Conservation (phyloP, 2,888 invertebrate genomes). For the Tetheella fluctuosa region DNA sequence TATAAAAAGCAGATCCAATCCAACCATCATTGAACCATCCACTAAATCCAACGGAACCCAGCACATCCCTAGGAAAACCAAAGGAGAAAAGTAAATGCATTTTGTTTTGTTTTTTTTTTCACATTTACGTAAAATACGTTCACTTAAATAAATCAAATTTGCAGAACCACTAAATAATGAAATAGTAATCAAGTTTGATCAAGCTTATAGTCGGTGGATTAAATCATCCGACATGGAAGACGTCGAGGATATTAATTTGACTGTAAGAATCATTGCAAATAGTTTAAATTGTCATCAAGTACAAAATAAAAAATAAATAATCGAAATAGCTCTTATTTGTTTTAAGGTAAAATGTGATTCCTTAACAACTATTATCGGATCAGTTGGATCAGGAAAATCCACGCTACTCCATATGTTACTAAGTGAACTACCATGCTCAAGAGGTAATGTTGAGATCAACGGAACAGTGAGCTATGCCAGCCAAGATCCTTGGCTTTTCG, state of each 20-base stretch:
- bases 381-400: slow-evolving; percentile 85
- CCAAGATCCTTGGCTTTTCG: slow-evolving; percentile 93
- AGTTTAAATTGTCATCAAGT: no score
- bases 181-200: slow-evolving; percentile 63
- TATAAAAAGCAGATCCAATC: background rate
- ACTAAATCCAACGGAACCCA: slow-evolving; percentile 33
- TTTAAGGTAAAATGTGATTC: slow-evolving; percentile 60
- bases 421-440: slow-evolving; percentile 87
- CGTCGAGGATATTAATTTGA: slow-evolving; percentile 71
- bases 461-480: slow-evolving; percentile 90
- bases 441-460: slow-evolving; percentile 84
- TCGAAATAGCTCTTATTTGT: background rate
- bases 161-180: slow-evolving; percentile 45
- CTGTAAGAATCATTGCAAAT: slow-evolving; percentile 47
- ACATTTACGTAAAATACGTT: background rate
- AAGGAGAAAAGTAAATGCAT: slow-evolving; percentile 44
- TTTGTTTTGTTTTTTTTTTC: background rate
- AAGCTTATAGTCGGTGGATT: slow-evolving; percentile 80
- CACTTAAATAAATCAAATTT: slow-evolving; percentile 5
- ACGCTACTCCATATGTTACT: slow-evolving; percentile 87
- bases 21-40: background rate
- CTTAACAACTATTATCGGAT: slow-evolving; percentile 86
- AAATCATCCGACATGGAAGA: slow-evolving; percentile 69
- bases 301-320: no score
- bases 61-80: slow-evolving; percentile 50